Conservation (phyloP, 2,113 vertebrate genomes). For the Terrapene triunguis region DNA sequence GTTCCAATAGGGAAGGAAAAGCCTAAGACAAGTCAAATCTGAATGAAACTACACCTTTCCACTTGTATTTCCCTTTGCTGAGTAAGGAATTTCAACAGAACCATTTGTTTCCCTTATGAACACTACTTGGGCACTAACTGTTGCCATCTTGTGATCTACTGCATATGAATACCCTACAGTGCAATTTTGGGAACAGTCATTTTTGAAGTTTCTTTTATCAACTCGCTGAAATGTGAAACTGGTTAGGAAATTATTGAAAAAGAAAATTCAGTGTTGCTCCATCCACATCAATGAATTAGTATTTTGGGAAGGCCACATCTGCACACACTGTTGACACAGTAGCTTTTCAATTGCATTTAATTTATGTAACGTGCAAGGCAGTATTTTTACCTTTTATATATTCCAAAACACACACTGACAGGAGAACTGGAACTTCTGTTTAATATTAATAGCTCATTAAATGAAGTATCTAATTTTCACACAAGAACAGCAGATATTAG, state of each 20-base stretch:
- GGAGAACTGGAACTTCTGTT: slow-evolving; percentile 64
- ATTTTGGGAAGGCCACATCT: not conserved
- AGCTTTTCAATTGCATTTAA: slow-evolving; percentile 43
- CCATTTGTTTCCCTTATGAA: slow-evolving; percentile 40
- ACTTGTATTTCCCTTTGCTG: slow-evolving; percentile 40
- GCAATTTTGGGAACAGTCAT: not conserved
- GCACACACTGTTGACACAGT: not conserved
- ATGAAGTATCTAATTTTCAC: slow-evolving; percentile 71
- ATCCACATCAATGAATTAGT: not conserved
- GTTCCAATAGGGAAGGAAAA: not conserved
- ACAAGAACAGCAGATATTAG: slow-evolving; percentile 35
- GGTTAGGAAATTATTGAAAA: not conserved
- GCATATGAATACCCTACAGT: not conserved
- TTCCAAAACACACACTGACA: slow-evolving; percentile 37
- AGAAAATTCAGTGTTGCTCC: not conserved
- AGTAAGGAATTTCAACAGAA: slow-evolving; percentile 37
- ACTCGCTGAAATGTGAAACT: not conserved
- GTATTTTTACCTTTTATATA: slow-evolving; percentile 49
- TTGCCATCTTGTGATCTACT: slow-evolving; percentile 57
- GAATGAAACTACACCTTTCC: not conserved
- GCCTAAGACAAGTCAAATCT: not conserved
- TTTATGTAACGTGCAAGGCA: not conserved
- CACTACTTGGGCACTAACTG: not conserved
- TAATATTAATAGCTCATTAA: slow-evolving; percentile 84
- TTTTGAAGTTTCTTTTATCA: slow-evolving; percentile 34